Conservation (phyloP, 2,113 vertebrate genomes). For the Phaethornis superciliosus region DNA sequence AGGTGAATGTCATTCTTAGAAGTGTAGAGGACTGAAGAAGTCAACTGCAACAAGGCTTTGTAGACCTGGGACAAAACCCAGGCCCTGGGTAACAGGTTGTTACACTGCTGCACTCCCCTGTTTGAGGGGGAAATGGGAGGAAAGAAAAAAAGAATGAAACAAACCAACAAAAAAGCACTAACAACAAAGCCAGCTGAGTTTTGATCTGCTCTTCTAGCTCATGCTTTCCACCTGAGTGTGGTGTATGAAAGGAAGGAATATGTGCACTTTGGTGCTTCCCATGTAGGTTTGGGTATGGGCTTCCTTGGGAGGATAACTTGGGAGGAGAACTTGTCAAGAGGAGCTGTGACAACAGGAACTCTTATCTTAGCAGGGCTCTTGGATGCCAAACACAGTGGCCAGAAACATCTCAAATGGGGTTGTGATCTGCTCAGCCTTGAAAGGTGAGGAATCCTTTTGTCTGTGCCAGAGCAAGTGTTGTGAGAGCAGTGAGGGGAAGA, state of each 20-base stretch:
- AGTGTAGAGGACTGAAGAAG: neutral
- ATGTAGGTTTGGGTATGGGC: neutral
- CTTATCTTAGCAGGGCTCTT: neutral
- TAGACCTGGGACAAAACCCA: neutral
- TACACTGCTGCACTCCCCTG: neutral
- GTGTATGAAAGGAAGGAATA: neutral
- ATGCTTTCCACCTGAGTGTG: neutral
- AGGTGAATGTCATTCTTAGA: neutral
- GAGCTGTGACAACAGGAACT: neutral
- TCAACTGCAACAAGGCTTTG: neutral
- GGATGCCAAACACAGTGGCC: neutral
- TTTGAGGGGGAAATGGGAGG: too few species aligned
- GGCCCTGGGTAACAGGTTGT: neutral
- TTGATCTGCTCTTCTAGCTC: neutral
- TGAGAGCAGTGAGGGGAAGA: neutral
- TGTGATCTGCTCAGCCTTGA: neutral
- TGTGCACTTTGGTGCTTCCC: neutral
- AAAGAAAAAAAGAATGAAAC: too few species aligned
- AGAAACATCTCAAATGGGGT: neutral
- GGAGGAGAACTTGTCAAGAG: neutral
- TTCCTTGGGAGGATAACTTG: neutral
- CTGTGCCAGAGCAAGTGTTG: neutral
- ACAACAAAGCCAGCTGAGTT: neutral
- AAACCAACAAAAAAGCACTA: neutral
- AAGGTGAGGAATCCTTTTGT: neutral